Percentiles rank a stretch among this genome's conserved stretches.
Conservation (phyloP, 2,113 vertebrate species). For the Trachemys scripta region DNA sequence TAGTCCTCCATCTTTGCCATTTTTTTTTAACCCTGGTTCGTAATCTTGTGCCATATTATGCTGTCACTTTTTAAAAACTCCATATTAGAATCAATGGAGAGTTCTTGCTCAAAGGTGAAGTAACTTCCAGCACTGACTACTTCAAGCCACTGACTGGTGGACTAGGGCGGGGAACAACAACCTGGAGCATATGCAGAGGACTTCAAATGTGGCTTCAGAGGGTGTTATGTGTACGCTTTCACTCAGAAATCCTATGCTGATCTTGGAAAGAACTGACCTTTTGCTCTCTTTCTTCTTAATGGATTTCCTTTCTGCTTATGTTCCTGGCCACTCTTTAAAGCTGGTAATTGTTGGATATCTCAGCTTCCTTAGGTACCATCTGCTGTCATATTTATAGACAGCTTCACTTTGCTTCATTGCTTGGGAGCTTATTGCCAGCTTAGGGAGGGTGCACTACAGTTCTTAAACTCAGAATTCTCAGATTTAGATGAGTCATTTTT, state of each 20-base stretch:
- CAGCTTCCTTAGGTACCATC: background rate
- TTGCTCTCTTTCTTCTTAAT: background rate
- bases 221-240: background rate
- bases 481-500: background rate
- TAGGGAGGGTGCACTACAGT: background rate
- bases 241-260: background rate
- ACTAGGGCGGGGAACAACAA: background rate
- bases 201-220: background rate
- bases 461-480: background rate
- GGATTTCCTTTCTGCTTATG: background rate
- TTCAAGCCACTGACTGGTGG: background rate
- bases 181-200: conserved; percentile 12
- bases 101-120: background rate
- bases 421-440: background rate
- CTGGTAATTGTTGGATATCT: background rate
- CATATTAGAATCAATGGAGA: background rate
- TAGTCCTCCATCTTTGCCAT: background rate
- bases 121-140: background rate
- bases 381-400: background rate
- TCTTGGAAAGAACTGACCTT: background rate
- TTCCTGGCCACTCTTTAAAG: background rate
- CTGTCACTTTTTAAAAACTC: background rate
- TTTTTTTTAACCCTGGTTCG: background rate
- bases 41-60: background rate
- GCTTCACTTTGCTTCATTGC: background rate